Base-by-base conservation (phyloP, 2,888 invertebrate genomes). In the Caenorhabditis sp. region DNA sequence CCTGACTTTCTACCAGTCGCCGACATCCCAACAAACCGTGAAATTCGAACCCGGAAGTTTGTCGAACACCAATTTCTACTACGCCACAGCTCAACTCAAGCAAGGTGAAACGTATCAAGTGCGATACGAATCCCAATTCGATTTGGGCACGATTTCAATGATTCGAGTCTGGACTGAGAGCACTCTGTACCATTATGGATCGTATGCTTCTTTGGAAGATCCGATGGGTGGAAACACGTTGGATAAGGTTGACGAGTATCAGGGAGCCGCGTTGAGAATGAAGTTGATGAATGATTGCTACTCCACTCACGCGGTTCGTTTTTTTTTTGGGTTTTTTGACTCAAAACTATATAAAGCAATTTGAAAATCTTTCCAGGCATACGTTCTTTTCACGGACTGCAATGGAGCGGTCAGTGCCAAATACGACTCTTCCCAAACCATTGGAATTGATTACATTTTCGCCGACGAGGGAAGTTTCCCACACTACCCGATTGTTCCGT, bases 381-480 rank as follows among this genome's bases (percentile, higher is more conserved):
- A 69, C 10, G 54, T 68, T 22, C 38, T 63, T 24, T 70, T 77
- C 63, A 77, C 69, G 19, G 77, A 77, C 14, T 77, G 77, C 22
- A 22, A 38, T n/a, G 77, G 77, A 51, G 44, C 31, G 7, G 70
- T 70, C 35, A 70, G 69, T 22, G n/a, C 63, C 24, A 77, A 77
- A 38, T 77, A 77, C 61, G 77, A 77, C 28, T 61, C 77, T 2
- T 44, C 54, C 10, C 77, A 77, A 63, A 44, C 38, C 44, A 69
- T 77, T 22, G 61, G 28, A 1, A 44, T 69, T 22, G 41, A 77
- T 2, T 77, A 70, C 24, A 77, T 77, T 8, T 77, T 77, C 28
- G 69, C 63, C 8, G 77, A 77, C 26, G 77, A 77, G n/a, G 77
- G 77, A 24, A 70, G 69, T 31, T 77, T 77, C 47, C 77, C 77